A percentile compares a stretch with the other conserved stretches of the same genome.
Conservation (phyloP, 2,113 vertebrate genomes). For the Alligator mississippiensis region DNA sequence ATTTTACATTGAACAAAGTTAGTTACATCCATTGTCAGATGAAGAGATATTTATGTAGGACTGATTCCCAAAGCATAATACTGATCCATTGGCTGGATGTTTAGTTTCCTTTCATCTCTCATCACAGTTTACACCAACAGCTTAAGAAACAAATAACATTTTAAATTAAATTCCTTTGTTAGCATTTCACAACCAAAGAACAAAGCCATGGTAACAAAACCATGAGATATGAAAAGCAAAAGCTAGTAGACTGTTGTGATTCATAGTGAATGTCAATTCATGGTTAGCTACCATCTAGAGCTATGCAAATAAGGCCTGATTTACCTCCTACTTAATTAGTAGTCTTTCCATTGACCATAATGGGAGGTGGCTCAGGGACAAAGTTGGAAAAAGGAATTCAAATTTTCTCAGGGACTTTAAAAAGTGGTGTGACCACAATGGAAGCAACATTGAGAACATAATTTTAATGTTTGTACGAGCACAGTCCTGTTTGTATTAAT, state of each 20-base stretch:
- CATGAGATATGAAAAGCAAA: not conserved
- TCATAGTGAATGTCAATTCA: not conserved
- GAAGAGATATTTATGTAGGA: not conserved
- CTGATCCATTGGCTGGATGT: not conserved
- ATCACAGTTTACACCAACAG: not conserved
- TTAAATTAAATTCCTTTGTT: not conserved
- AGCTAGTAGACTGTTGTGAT: not conserved
- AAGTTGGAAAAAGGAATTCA: not conserved
- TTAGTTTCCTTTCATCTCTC: conserved; percentile 1
- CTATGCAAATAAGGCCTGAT: not conserved
- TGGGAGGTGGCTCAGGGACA: conserved; percentile 4
- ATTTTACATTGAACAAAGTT: not conserved
- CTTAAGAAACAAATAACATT: not conserved
- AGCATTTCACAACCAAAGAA: not conserved
- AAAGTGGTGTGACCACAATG: no score
- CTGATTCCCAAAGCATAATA: not conserved
- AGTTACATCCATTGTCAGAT: not conserved
- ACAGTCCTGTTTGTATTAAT: not conserved
- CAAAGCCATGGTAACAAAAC: not conserved
- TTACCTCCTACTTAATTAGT: not conserved
- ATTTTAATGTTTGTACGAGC: not conserved
- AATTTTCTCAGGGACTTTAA: not conserved
- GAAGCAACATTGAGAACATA: not conserved
- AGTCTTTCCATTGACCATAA: conserved; percentile 53
- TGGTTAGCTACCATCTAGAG: not conserved